Conservation (phyloP, 2,888 invertebrate species). For the Lepas anatifera region DNA sequence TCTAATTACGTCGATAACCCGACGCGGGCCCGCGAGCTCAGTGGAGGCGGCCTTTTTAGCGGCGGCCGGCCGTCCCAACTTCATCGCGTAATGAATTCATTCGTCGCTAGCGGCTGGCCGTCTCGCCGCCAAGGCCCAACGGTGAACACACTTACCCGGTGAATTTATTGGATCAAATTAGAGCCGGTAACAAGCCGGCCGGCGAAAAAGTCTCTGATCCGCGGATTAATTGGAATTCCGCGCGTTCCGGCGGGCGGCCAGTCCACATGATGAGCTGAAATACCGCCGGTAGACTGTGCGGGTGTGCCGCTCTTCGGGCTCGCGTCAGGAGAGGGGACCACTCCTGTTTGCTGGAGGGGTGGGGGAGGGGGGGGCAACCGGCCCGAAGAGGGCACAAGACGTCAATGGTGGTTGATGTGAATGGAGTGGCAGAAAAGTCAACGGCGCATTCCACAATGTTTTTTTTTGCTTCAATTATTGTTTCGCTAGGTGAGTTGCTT, state of each 20-base stretch:
- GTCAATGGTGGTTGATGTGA: too few relatives aligned
- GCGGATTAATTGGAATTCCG: slow-evolving; percentile 8
- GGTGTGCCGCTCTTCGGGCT: too few relatives aligned
- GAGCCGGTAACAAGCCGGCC: slow-evolving; percentile 5
- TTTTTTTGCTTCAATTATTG: too few relatives aligned
- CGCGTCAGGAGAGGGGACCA: too few relatives aligned
- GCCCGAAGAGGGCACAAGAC: too few relatives aligned
- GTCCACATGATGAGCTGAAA: slow-evolving; percentile 12
- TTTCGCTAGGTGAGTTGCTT: too few relatives aligned
- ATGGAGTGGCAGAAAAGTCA: too few relatives aligned
- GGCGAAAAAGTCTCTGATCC: slow-evolving; percentile 9
- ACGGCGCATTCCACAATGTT: too few relatives aligned
- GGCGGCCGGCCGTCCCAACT: background rate
- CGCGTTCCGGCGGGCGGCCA: slow-evolving; percentile 5
- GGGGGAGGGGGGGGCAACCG: too few relatives aligned
- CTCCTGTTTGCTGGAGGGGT: too few relatives aligned
- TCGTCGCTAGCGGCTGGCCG: background rate
- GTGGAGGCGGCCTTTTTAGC: background rate
- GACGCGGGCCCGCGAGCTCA: background rate
- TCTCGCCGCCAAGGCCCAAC: background rate
- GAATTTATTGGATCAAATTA: slow-evolving; percentile 12
- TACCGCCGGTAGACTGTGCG: slow-evolving; percentile 8
- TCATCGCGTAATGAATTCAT: slow-evolving; percentile 9
- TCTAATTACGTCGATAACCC: background rate
- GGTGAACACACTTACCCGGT: slow-evolving; percentile 4